These are phyloP conservation scores for Apodemia duryi DNA, from an alignment of 2,888 invertebrate genomes.

Conservation along the genomic window DNA sequence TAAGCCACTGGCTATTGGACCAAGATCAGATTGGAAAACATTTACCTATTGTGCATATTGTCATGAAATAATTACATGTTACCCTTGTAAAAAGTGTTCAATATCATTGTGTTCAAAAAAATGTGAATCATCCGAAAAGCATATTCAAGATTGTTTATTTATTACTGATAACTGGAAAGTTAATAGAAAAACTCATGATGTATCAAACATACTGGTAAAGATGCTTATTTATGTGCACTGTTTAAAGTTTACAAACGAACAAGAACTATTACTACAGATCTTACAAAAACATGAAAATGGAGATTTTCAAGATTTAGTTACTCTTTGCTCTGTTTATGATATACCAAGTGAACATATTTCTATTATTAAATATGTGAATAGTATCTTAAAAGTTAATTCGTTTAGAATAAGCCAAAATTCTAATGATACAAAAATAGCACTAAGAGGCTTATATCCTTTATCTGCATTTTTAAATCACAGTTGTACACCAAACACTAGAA, in stretches of 20 bases:
- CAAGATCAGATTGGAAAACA: conserved; percentile 74
- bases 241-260: conserved; percentile 49
- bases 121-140: conserved; percentile 78
- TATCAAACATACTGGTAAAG: conserved; percentile 38
- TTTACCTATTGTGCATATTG: conserved; percentile 82
- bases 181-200: conserved; percentile 36
- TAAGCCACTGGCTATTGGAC: conserved; percentile 82
- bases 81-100: conserved; percentile 81
- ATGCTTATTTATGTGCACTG: conserved; percentile 51
- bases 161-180: conserved; percentile 72
- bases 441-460: conserved; percentile 82
- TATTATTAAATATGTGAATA: conserved; percentile 73
- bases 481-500: conserved; percentile 83
- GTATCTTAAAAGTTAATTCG: conserved; percentile 82
- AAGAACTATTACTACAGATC: conserved; percentile 60
- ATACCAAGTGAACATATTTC: conserved; percentile 71
- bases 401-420: conserved; percentile 74
- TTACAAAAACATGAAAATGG: conserved; percentile 58
- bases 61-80: conserved; percentile 60
- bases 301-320: conserved; percentile 69
- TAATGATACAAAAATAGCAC: conserved; percentile 51
- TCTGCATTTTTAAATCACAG: conserved; percentile 83
- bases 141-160: conserved; percentile 81
- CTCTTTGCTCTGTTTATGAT: conserved; percentile 57
- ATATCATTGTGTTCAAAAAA: conserved; percentile 81